These are phyloP conservation scores for Microplitis mediator DNA, from an alignment of 1,140 invertebrate genomes.

Conservation along the genomic window DNA sequence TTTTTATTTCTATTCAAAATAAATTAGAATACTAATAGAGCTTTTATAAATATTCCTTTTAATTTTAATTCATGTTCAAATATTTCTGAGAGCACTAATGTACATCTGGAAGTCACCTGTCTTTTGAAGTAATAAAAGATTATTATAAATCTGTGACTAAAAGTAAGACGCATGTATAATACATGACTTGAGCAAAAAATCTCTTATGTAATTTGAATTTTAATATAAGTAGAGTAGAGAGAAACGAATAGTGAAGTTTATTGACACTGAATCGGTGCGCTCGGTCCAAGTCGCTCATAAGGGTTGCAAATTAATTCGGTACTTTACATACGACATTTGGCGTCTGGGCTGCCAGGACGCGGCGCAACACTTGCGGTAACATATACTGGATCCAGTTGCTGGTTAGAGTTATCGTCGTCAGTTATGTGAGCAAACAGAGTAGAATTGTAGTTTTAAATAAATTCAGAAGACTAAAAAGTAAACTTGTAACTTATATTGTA, in stretches of 20 bases:
- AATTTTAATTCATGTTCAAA: too few relatives aligned
- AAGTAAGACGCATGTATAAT: too few relatives aligned
- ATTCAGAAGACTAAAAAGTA: conserved; percentile 39
- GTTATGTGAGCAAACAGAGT: too few relatives aligned
- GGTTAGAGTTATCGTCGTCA: neutral
- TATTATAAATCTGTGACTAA: too few relatives aligned
- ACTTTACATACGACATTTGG: conserved; percentile 36
- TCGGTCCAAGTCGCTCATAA: conserved; percentile 23
- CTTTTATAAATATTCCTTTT: too few relatives aligned
- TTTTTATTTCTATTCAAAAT: too few relatives aligned
- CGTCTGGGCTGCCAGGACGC: neutral
- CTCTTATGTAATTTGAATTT: too few relatives aligned
- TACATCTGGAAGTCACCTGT: too few relatives aligned
- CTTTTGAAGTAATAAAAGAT: too few relatives aligned
- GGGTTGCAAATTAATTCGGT: conserved; percentile 41
- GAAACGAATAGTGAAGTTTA: neutral
- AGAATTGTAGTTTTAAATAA: conserved; percentile 37
- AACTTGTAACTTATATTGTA: conserved; percentile 24
- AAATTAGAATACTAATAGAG: too few relatives aligned
- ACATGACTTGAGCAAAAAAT: too few relatives aligned
- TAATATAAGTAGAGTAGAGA: neutral
- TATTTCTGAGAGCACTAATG: too few relatives aligned
- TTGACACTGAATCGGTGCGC: neutral
- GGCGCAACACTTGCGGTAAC: neutral
- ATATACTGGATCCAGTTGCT: neutral